Conservation (phyloP, 2,888 invertebrate species). For the Taenaris catops region DNA sequence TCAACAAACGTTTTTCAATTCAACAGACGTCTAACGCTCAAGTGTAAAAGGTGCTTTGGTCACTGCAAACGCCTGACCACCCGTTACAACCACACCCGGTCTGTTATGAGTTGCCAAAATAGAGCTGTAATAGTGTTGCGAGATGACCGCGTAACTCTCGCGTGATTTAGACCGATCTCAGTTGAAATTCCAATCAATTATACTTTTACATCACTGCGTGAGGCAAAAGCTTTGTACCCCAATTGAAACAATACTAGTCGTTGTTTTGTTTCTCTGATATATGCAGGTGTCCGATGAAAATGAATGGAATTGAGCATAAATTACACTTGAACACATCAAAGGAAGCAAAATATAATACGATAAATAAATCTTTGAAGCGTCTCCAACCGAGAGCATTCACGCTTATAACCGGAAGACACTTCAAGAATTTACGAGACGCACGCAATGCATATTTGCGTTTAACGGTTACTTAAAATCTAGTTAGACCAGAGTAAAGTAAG, state of each 20-base stretch:
- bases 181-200: too few species aligned
- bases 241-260: too few species aligned
- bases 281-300: constrained; percentile 30
- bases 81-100: constrained; percentile 53
- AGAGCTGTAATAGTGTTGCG: constrained; percentile 69
- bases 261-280: too few species aligned
- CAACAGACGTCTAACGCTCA: constrained; percentile 3
- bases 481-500: too few species aligned
- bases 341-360: constrained; percentile 50
- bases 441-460: too few species aligned
- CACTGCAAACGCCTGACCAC: constrained; percentile 42
- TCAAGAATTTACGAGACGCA: constrained; percentile 15
- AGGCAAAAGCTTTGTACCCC: too few species aligned
- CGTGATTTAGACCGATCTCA: constrained; percentile 66
- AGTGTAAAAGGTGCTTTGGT: constrained; percentile 38
- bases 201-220: too few species aligned
- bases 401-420: constrained; percentile 9
- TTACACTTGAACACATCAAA: constrained; percentile 68
- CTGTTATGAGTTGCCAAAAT: constrained; percentile 76
- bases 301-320: constrained; percentile 56
- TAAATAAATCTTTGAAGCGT: constrained; percentile 36
- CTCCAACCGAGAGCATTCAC: constrained; percentile 5
- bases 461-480: too few species aligned
- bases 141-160: constrained; percentile 68
- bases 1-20: too few species aligned